Percentiles rank a stretch among this genome's conserved stretches.
Conservation (phyloP, 2,888 invertebrate species). For the Euplagia quadripunctaria region DNA sequence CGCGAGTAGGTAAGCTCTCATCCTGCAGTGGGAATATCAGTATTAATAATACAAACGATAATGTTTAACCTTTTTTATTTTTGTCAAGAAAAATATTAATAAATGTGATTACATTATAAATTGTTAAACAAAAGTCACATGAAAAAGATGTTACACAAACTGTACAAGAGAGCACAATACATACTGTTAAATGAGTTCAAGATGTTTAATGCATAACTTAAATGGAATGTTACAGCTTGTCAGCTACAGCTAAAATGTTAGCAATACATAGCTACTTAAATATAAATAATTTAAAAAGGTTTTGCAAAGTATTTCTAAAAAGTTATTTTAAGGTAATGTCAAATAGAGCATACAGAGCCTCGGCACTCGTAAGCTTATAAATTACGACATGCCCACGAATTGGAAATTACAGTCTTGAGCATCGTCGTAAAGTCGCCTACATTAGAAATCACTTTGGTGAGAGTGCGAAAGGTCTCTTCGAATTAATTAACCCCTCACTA, state of each 20-base stretch:
- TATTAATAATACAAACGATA: constrained; percentile 17
- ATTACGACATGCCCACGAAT: no score
- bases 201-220: constrained; percentile 27
- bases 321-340: constrained; percentile 18
- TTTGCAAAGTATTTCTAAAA: constrained; percentile 14
- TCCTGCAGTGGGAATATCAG: neutral
- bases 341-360: constrained; percentile 10
- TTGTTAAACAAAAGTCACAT: constrained; percentile 22
- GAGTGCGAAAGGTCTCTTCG: no score
- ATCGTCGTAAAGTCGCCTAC: no score
- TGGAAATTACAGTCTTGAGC: no score
- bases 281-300: constrained; percentile 15
- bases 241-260: constrained; percentile 28
- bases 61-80: constrained; percentile 40
- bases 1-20: neutral
- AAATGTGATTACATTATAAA: constrained; percentile 36
- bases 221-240: constrained; percentile 47
- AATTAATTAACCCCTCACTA: no score
- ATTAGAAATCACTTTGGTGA: no score
- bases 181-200: constrained; percentile 17
- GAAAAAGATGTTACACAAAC: constrained; percentile 27
- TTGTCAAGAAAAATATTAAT: constrained; percentile 45
- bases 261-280: constrained; percentile 20
- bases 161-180: constrained; percentile 33
- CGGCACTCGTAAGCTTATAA: no score